Percentiles rank a stretch among this genome's conserved stretches.
These are phyloP conservation scores for Crocidura indochinensis DNA, from an alignment of 2,797 vertebrate species.

Conservation along the genomic window DNA sequence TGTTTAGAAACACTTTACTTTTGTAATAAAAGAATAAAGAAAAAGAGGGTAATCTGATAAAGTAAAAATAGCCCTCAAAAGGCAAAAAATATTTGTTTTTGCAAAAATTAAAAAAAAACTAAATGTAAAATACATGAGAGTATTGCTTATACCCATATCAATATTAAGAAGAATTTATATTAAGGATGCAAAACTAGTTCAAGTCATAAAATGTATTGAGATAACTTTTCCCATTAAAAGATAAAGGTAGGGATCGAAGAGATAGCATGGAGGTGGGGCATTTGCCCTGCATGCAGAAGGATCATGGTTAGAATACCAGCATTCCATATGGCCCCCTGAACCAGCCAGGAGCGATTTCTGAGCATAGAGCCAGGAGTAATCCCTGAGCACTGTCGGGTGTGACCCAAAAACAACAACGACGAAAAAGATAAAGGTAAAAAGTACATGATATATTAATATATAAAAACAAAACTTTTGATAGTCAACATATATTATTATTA, in stretches of 20 bases:
- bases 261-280: too few relatives aligned
- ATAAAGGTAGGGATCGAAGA: background rate
- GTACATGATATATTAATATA: background rate
- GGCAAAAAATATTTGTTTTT: slow-evolving; percentile 9
- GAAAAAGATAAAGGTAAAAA: slow-evolving; percentile 15
- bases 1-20: background rate
- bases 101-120: background rate
- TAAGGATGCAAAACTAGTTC: background rate
- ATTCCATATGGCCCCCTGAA: too few relatives aligned
- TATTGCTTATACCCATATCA: background rate
- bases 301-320: too few relatives aligned
- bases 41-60: background rate
- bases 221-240: background rate
- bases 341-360: too few relatives aligned
- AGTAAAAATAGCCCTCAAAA: background rate
- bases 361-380: too few relatives aligned
- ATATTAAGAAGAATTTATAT: background rate
- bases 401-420: too few relatives aligned
- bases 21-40: slow-evolving; percentile 33
- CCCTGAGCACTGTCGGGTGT: too few relatives aligned
- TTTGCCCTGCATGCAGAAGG: too few relatives aligned
- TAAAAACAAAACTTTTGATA: slow-evolving; percentile 2
- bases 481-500: background rate
- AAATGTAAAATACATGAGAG: slow-evolving; percentile 7
- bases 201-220: background rate